Percentiles rank a stretch among this genome's conserved stretches.
Evolutionary conservation across 2,113 vertebrate species (phyloP).

Genomic region (Psophia crepitans): DNA sequence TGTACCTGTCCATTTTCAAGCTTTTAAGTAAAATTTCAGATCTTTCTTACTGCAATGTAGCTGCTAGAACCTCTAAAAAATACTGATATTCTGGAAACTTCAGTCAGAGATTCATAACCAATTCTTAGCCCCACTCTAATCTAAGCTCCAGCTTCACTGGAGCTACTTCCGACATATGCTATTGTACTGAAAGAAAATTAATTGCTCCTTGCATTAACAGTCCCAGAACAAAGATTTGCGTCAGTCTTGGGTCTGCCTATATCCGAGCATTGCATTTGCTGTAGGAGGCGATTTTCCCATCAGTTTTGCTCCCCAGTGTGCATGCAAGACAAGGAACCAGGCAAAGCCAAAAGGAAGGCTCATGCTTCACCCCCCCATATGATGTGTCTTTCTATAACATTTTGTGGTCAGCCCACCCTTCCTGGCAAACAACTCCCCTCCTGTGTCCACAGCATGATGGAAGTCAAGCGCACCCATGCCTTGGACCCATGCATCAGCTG

Average conservation of each 20-base stretch:
- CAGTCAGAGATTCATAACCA: neutral
- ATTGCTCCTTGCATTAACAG: neutral
- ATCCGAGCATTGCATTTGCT: neutral
- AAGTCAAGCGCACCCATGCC: fast-evolving
- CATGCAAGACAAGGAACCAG: neutral
- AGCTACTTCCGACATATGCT: neutral
- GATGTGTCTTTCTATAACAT: neutral
- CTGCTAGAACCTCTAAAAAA: neutral
- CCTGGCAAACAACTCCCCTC: neutral
- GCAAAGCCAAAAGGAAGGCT: neutral
- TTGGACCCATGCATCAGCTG: neutral
- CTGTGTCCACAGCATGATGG: neutral
- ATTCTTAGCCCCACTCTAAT: neutral
- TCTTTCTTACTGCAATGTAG: neutral
- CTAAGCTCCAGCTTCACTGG: neutral
- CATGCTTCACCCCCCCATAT: neutral
- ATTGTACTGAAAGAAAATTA: neutral
- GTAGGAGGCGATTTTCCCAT: neutral
- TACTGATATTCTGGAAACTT: neutral
- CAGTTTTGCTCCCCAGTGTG: neutral
- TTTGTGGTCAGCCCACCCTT: neutral
- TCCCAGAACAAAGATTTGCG: neutral
- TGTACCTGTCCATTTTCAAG: neutral
- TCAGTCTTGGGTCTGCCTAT: neutral
- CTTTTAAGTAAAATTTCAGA: neutral